Evolutionary conservation across 2,888 invertebrate genomes (phyloP).

Genomic region (Chaitophorus viminalis): DNA sequence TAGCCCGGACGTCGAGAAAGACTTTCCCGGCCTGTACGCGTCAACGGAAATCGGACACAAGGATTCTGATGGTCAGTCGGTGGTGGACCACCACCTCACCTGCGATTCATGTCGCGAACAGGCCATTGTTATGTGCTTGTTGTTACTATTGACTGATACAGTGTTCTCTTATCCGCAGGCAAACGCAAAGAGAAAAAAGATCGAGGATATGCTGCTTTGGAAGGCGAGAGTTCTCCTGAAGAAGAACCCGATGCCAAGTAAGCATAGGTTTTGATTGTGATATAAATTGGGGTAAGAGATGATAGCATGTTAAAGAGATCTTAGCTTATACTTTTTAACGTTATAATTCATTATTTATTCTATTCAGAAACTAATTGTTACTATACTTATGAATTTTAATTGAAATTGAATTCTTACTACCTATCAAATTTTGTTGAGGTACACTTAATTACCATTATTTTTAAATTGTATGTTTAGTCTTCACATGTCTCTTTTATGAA

Average conservation of each 20-base stretch:
- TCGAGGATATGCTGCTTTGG: conserved; percentile 89
- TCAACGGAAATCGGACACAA: conserved; percentile 76
- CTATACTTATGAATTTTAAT: no score
- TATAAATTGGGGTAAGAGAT: not conserved
- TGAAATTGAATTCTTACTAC: no score
- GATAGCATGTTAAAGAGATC: not conserved
- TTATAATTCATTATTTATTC: no score
- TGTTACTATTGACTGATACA: not conserved
- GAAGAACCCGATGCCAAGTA: conserved; percentile 86
- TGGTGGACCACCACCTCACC: not conserved
- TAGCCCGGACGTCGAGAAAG: conserved; percentile 89
- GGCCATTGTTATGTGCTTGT: no score
- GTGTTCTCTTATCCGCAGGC: conserved; percentile 72
- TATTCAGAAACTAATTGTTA: no score
- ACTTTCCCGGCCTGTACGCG: conserved; percentile 88
- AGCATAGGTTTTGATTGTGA: conserved; percentile 63
- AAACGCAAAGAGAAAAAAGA: conserved; percentile 88
- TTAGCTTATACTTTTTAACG: not conserved
- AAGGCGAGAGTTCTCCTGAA: conserved; percentile 92
- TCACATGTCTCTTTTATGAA: no score
- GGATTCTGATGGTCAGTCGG: conserved; percentile 79
- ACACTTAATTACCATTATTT: no score
- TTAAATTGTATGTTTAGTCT: no score
- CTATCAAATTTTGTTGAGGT: no score
- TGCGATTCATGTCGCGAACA: not conserved